phyloP scores from a whole-genome alignment of 2,888 invertebrate genomes.

The Lycia hirtaria region DNA sequence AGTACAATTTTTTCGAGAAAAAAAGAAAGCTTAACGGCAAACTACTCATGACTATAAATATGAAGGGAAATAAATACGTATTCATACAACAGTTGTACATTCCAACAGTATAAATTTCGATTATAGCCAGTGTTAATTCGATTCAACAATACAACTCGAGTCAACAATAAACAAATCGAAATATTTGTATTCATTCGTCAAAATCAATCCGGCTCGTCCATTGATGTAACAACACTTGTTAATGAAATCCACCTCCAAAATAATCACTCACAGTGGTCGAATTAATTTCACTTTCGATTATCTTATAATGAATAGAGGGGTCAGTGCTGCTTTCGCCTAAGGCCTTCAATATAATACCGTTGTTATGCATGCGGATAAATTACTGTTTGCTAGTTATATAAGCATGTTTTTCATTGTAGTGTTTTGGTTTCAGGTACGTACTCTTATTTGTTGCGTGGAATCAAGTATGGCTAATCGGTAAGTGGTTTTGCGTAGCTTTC shows the following conservation, averaged over 20 bases:
- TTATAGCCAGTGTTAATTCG: conserved; percentile 25
- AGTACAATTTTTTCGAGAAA: too few relatives aligned
- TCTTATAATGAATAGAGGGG: conserved; percentile 77
- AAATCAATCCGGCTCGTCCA: conserved; percentile 34
- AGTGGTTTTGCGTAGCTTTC: conserved; percentile 15
- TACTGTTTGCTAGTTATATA: conserved; percentile 42
- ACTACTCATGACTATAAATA: too few relatives aligned
- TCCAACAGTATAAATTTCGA: conserved; percentile 1
- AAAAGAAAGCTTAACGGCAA: too few relatives aligned
- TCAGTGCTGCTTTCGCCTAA: conserved; percentile 75
- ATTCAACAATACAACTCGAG: conserved; percentile 30
- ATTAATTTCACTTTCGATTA: conserved; percentile 82
- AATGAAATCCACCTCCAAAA: conserved; percentile 64
- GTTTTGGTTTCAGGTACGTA: conserved; percentile 69
- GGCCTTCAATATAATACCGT: conserved; percentile 65
- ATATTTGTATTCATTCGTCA: conserved; percentile 34
- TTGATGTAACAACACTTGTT: conserved; percentile 57
- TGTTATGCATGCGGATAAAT: conserved; percentile 49
- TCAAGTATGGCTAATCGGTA: conserved; percentile 15
- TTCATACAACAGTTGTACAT: conserved; percentile 2
- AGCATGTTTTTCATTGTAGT: conserved; percentile 46
- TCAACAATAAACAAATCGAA: conserved; percentile 22
- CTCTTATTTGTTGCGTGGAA: conserved; percentile 9
- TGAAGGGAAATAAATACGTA: too few relatives aligned
- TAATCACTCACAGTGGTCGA: conserved; percentile 66